Base-by-base conservation (phyloP, 2,888 invertebrate genomes). In the Caenorhabditis sp. region DNA sequence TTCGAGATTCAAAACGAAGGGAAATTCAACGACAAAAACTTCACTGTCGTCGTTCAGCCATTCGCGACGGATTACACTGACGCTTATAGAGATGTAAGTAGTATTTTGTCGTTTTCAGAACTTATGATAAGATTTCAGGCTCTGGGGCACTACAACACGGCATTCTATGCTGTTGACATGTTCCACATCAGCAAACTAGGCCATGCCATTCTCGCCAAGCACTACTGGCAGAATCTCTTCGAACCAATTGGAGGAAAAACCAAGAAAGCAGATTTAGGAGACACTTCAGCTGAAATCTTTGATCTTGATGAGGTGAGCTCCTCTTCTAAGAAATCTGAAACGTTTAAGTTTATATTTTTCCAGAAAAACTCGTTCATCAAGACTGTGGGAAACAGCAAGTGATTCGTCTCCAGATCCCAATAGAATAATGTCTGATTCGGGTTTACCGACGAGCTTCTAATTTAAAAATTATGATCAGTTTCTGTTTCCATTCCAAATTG, bases 101-200 rank as follows among this genome's bases (percentile, higher is more conserved):
- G 19, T n/a, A n/a, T n/a, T n/a, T n/a, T 31, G 4, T 31, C 7
- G 7, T n/a, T 47, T 47, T 7, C n/a, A n/a, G 31, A n/a, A n/a
- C n/a, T 31, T 31, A 26, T 26, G 2, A 26, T 54, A n/a, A 38
- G n/a, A 16, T 61, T 74, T 22, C 68, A 74, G 73, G 28, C 38
- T 22, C 49, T 63, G 24, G 87, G 87, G 19, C 68, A 80, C 51
- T 83, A 79, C 56, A 87, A 86, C 59, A 54, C 79, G 3, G 38
- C 69, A 4, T 88, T 87, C 77, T 88, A 89, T 70, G 87, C 87
- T n/a, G 64, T 80, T 1, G 90, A 90, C 56, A 75, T 86, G 7
- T 90, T 90, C 84, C 90, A 90, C 81, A 77, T 89, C 59, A 81
- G 87, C 58, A 86, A 86, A 63, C 81, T 86, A 22, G 90, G 90